Conservation (phyloP, 2,888 invertebrate genomes). For the Erannis defoliaria region DNA sequence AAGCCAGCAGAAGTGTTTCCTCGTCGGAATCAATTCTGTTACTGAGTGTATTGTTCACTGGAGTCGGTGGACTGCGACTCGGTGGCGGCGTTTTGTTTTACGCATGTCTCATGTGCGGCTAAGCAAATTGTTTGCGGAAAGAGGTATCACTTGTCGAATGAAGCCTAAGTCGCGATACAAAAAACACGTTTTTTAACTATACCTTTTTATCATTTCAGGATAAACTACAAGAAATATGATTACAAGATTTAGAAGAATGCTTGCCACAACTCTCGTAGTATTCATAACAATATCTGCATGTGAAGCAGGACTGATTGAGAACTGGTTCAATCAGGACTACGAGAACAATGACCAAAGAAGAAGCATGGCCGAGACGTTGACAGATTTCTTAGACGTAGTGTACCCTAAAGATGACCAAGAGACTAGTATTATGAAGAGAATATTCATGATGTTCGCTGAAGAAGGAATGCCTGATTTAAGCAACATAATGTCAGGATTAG, state of each 20-base stretch:
- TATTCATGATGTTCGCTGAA: slow-evolving; percentile 69
- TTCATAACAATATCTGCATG: slow-evolving; percentile 42
- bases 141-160: too few species aligned
- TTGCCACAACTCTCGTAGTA: slow-evolving; percentile 39
- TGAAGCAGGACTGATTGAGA: slow-evolving; percentile 49
- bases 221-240: slow-evolving; percentile 44
- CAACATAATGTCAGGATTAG: slow-evolving; percentile 46
- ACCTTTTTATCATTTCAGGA: slow-evolving; percentile 51
- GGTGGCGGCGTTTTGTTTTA: too few species aligned
- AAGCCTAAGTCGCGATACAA: too few species aligned
- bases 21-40: too few species aligned
- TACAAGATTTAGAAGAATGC: slow-evolving; percentile 38
- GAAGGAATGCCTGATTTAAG: slow-evolving; percentile 47
- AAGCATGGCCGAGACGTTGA: slow-evolving; percentile 66
- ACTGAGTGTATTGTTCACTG: too few species aligned
- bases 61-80: too few species aligned
- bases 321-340: slow-evolving; percentile 36
- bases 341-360: slow-evolving; percentile 51
- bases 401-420: slow-evolving; percentile 75
- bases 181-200: background rate
- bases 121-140: too few species aligned
- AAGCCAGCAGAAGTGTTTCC: too few species aligned
- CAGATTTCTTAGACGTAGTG: slow-evolving; percentile 66
- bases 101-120: too few species aligned
- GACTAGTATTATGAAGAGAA: slow-evolving; percentile 66